Conservation (phyloP, 1,140 invertebrate species). For the roundworm (Caenorhabditis elegans) region WBcel235 BX284603.4:7991501-7992000, state of each 20-base stretch:
- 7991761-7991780: conserved; percentile 51
- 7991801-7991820: conserved; percentile 43
- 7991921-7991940: conserved; percentile 62
- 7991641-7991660: background rate
- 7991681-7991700: background rate
- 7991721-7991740: conserved; percentile 41
- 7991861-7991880: conserved; percentile 65
- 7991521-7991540: no score
- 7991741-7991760: conserved; percentile 62
- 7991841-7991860: conserved; percentile 65
- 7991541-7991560: no score
- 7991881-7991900: conserved; percentile 64
- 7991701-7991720: background rate
- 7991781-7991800: background rate
- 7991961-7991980: conserved; percentile 66
- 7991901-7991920: conserved; percentile 47
- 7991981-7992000: conserved; percentile 66
- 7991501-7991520: no score
- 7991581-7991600: no score
- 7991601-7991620: background rate
- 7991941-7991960: conserved; percentile 49
- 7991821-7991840: conserved; percentile 65
- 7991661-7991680: background rate
- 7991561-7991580: no score
- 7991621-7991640: background rate